Percentiles rank a stretch among this genome's conserved stretches.
These are phyloP conservation scores for Chinchilla lanigera DNA, from an alignment of 2,113 vertebrate species.

Conservation along the genomic window DNA sequence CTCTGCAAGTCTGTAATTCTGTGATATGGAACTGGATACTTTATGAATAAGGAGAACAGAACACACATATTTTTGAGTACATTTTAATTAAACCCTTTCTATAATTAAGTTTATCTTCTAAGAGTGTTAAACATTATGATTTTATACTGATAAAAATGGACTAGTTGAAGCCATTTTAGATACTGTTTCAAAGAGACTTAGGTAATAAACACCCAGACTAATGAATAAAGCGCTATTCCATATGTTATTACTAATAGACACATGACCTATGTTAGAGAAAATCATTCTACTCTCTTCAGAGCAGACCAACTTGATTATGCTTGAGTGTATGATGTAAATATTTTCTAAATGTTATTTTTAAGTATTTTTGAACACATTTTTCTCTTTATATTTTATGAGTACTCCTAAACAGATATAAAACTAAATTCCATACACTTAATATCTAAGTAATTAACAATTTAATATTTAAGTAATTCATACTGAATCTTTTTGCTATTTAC, in stretches of 20 bases:
- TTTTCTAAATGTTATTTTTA: not conserved
- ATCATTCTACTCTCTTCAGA: not conserved
- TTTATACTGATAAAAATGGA: constrained; percentile 55
- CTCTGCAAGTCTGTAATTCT: not conserved
- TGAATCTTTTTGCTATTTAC: not conserved
- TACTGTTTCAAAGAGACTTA: not conserved
- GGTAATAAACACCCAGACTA: constrained; percentile 16
- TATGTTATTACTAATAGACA: not conserved
- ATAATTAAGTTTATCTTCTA: not conserved
- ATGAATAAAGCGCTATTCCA: not conserved
- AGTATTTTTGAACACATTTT: not conserved
- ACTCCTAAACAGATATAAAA: not conserved
- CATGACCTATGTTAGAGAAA: not conserved
- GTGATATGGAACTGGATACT: not conserved
- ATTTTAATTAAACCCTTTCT: constrained; percentile 41
- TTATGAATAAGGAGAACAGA: not conserved
- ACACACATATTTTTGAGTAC: not conserved
- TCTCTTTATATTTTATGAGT: not conserved
- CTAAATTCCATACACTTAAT: not conserved
- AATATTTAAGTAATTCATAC: not conserved
- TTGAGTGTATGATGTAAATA: not conserved
- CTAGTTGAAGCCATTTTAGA: constrained; percentile 32
- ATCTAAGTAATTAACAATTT: not conserved
- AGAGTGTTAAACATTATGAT: constrained; percentile 29
- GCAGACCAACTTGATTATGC: constrained; percentile 26